Evolutionary conservation across 2,888 invertebrate genomes (phyloP), one percentile per base, ranked within the genome.

Genomic region (Bombylius major): DNA sequence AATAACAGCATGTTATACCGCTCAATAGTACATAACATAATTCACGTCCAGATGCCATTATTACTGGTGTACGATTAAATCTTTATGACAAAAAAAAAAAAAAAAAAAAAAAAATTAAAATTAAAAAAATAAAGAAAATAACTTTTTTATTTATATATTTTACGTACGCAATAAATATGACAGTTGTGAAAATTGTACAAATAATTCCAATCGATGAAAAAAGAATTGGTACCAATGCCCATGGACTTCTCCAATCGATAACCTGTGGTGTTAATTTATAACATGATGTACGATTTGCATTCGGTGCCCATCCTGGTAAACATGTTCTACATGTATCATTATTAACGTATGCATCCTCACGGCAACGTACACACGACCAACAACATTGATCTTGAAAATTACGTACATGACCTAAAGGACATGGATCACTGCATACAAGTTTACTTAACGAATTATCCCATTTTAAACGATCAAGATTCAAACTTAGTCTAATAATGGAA

Each of bases 21-120:
- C 77, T 73, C n/a, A 87, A 73, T 44, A 89, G 77, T 13, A 87
- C 82, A 69, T 86, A 87, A 70, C 87, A 87, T 9, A 89, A 74
- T 66, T 88, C 88, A 12, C 87, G 76, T 1, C 87, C 87, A 0
- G 86, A 86, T 4, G 88, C 88, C 79, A 86, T 86, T 59, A 87
- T 86, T 44, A 87, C 78, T 0, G 86, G 86, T 0, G 86, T 87
- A 51, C 75, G 74, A 62, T 76, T 76, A 62, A 67, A 75, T 57
- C 73, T 73, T 36, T 36, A 36, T 5, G 34, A 36, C 5, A 34
- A 34, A 34, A 5, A 34, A 34, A 5, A 33, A 23, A 39, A 52
- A 47, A n/a, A 33, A 50, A 31, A 5, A 12, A 39, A 46, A 23
- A 36, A 36, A 36, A 7, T 8, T 44, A 7, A 9, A 11, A 12